These are phyloP conservation scores for Zele albiditarsus DNA, from an alignment of 2,888 invertebrate species.

Conservation along the genomic window DNA sequence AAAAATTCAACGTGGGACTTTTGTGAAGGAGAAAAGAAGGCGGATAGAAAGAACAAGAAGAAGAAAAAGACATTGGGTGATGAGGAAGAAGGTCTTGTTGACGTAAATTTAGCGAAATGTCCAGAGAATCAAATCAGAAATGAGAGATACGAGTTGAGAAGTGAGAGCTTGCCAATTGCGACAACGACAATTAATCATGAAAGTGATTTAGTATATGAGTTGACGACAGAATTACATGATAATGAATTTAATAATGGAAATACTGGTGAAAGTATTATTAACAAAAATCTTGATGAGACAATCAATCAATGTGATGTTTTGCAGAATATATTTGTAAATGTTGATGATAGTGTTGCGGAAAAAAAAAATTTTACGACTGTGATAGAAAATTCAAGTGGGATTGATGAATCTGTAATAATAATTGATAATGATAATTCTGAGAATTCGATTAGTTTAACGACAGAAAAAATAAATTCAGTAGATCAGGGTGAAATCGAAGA, in stretches of 20 bases:
- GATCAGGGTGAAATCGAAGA: not conserved
- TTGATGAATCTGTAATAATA: not conserved
- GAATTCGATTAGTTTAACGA: not conserved
- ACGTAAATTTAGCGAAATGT: not conserved
- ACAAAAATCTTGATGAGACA: slow-evolving; percentile 16
- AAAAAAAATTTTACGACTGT: slow-evolving; percentile 16
- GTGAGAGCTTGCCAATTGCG: slow-evolving; percentile 58
- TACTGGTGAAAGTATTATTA: not conserved
- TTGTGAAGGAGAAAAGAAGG: slow-evolving; percentile 23
- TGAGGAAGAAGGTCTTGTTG: slow-evolving; percentile 39
- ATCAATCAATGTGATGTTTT: not conserved
- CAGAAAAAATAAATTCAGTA: not conserved
- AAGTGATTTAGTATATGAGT: slow-evolving; percentile 21
- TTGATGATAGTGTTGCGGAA: not conserved
- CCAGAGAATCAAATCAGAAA: slow-evolving; percentile 18
- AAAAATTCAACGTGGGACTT: slow-evolving; percentile 6
- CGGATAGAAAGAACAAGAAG: slow-evolving; percentile 31
- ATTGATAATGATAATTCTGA: not conserved
- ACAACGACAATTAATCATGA: slow-evolving; percentile 58
- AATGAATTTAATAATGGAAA: not conserved
- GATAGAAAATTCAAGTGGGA: slow-evolving; percentile 16
- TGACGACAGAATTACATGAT: slow-evolving; percentile 19
- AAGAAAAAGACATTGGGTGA: slow-evolving; percentile 38
- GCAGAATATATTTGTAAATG: not conserved
- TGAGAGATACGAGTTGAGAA: slow-evolving; percentile 30